Conservation (phyloP, 2,113 vertebrate species). For the Onychostoma macrolepis region DNA sequence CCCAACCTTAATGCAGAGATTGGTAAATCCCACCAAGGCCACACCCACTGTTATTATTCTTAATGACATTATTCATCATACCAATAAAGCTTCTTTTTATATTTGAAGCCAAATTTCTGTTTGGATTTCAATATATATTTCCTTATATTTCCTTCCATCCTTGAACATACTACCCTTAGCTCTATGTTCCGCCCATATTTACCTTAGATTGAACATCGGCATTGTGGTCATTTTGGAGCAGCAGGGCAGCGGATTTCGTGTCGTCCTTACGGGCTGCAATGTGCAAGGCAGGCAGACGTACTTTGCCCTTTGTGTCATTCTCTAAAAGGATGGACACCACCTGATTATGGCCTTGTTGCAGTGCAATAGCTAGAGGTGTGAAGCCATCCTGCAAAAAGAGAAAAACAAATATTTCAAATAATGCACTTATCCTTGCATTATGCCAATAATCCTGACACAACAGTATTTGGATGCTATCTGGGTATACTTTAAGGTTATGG, state of each 20-base stretch:
- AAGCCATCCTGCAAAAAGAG: conserved; percentile 86
- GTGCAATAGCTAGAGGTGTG: conserved; percentile 93
- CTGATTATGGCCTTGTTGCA: conserved; percentile 98
- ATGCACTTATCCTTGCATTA: not conserved
- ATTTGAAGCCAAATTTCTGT: not conserved
- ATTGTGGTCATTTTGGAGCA: conserved; percentile 97
- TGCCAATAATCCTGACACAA: not conserved
- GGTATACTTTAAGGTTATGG: not conserved
- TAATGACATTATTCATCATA: not conserved
- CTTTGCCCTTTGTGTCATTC: conserved; percentile 97
- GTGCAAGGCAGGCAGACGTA: conserved; percentile 93
- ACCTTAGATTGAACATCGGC: conserved; percentile 99
- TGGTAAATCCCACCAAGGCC: not conserved
- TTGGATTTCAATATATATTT: not conserved
- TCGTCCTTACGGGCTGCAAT: conserved; percentile 97
- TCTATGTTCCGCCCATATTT: not conserved
- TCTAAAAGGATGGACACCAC: conserved; percentile 95
- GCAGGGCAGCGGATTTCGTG: conserved; percentile 94
- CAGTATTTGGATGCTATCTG: not conserved
- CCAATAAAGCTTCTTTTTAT: not conserved
- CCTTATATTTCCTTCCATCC: not conserved
- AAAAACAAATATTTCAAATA: not conserved
- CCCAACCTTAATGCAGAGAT: not conserved
- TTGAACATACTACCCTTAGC: not conserved
- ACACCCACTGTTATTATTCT: not conserved